Base-by-base conservation (phyloP, 2,113 vertebrate species). In the Gambusia holbrooki region DNA sequence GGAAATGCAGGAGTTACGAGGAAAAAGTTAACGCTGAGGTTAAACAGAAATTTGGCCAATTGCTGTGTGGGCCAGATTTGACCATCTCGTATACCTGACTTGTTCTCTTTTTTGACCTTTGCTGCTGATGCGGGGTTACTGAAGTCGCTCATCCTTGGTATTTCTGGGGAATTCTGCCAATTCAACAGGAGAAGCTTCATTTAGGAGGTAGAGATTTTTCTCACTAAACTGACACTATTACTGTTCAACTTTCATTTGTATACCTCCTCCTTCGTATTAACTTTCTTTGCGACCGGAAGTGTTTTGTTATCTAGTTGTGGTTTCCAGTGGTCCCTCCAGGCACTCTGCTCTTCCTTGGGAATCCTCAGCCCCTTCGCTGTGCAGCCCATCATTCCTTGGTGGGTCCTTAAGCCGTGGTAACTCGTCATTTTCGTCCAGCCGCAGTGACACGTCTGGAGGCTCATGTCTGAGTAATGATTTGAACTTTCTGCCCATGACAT, bases 301-400 rank as follows among this genome's bases (percentile, higher is more conserved):
- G 37, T 72, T 30, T 9, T 15, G 17, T 33, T 8, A 63, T 65
- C 45, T 4, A 12, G 28, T 29, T 74, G 54, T 11, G 30, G 1
- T n/a, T 69, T 27, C 60, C n/a, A 19, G 15, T 12, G 22, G 22
- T 65, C 12, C 25, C 58, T 45, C 0, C 25, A 27, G 0, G 54
- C 1, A 14, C 32, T 8, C 45, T 72, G 76, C n/a, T 83, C 62
- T 8, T 1, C 48, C 61, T 69, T 9, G 0, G 88, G 71, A 70
- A 85, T 69, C 35, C 29, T 19, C 30, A 13, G 0, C 28, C 75
- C 73, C 0, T 77, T 81, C 1, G 35, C 17, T 0, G 64, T 83
- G 40, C 87, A 89, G 22, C 77, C 77, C 54, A 30, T 90, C 25
- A 7, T 88, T 30, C 88, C 82, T 61, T 90, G 88, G 70, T 90